Base-by-base conservation (phyloP, 2,113 vertebrate genomes). In the Rhinopomastus cyanomelas region DNA sequence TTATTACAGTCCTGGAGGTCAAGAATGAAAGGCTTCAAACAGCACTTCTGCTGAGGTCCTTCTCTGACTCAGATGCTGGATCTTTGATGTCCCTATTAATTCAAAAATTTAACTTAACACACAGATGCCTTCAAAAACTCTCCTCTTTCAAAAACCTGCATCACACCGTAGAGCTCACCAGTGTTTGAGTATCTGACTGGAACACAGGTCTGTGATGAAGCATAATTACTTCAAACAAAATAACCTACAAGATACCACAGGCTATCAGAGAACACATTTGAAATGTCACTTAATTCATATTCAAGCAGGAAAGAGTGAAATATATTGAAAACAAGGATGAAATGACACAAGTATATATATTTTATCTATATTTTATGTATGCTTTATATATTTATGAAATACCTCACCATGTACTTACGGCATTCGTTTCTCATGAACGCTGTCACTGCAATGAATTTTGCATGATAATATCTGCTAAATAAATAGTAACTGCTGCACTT, bases 1-100 rank as follows among this genome's bases (percentile, higher is more conserved):
- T 95, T 94, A 94, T 94, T 92, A 79, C 30, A 60, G 88, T 95
- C 88, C 88, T 94, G 78, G 87, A 95, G 95, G 94, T 96, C 94
- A 94, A 92, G 91, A 94, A 93, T 86, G 80, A 94, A 95, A 95
- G 61, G 90, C 90, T 93, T 95, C 90, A 89, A 96, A 94, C 76
- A 89, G 90, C 86, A 90, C 65, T 55, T 95, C 90, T 44, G 16
- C 66, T 39, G 67, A 94, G 86, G 86, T 93, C 86, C 87, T 93
- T 92, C 73, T 88, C 79, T 93, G 92, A 90, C 90, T 81, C 85
- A 92, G 79, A 93, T 94, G 91, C 72, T 76, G 30, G 16, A 79
- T 72, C 90, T 96, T 89, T 95, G 93, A 94, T 94, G 76, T 88
- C 81, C 83, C 76, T 73, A 87, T 94, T 95, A 95, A 93, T 91